Evolutionary conservation across 1,140 invertebrate species (phyloP).

Genomic region (Bombus superbus): DNA sequence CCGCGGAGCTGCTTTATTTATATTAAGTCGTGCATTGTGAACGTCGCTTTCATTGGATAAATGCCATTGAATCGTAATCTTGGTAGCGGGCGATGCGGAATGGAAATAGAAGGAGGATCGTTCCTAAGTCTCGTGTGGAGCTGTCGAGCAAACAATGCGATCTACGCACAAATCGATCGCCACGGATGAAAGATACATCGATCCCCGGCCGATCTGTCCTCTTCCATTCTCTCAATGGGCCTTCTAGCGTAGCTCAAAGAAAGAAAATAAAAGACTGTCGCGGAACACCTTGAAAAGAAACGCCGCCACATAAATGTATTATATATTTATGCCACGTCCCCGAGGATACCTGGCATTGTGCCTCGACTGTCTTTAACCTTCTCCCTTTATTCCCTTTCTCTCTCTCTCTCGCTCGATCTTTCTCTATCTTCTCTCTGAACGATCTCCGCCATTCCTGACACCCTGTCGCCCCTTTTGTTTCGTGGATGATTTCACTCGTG

Average conservation of each 20-base stretch:
- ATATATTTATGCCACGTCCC: slow-evolving; percentile 64
- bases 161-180: slow-evolving; percentile 52
- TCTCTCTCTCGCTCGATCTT: neutral
- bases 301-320: slow-evolving; percentile 58
- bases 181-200: slow-evolving; percentile 47
- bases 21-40: slow-evolving; percentile 28
- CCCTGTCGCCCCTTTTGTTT: slow-evolving; percentile 65
- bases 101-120: slow-evolving; percentile 49
- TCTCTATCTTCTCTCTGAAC: neutral
- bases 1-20: slow-evolving; percentile 14
- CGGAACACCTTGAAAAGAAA: slow-evolving; percentile 54
- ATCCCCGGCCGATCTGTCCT: slow-evolving; percentile 36
- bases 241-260: slow-evolving; percentile 43
- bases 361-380: slow-evolving; percentile 6
- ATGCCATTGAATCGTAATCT: slow-evolving; percentile 43
- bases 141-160: slow-evolving; percentile 46
- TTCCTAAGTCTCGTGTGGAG: slow-evolving; percentile 36
- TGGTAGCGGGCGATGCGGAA: slow-evolving; percentile 32
- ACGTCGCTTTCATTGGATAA: slow-evolving; percentile 18
- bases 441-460: slow-evolving; percentile 55
- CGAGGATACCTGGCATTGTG: slow-evolving; percentile 67
- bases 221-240: slow-evolving; percentile 34
- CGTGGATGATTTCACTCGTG: slow-evolving; percentile 67
- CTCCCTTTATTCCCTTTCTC: neutral
- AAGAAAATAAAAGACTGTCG: slow-evolving; percentile 66